phyloP scores from a whole-genome alignment of 2,113 vertebrate species.

The Petrocephalus microphthalmus region DNA sequence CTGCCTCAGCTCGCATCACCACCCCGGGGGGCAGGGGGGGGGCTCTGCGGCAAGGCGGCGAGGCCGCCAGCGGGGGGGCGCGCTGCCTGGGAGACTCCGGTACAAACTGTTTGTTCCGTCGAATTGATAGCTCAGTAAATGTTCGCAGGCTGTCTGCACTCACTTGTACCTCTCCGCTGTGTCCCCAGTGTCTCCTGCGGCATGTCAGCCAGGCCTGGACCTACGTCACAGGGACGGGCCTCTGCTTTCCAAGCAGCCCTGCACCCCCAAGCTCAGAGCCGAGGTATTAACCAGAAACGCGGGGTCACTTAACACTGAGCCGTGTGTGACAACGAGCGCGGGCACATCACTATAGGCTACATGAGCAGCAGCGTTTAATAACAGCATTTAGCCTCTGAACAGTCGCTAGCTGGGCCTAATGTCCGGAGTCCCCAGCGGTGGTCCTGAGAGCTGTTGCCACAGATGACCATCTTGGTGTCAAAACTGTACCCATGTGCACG shows the following conservation, averaged over 20 bases:
- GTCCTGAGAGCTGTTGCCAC: neutral
- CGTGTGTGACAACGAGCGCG: neutral
- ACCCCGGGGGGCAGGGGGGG: neutral
- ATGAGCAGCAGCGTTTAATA: neutral
- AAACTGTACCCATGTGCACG: neutral
- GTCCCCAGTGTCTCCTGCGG: neutral
- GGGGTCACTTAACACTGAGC: neutral
- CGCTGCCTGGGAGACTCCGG: neutral
- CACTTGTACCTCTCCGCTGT: neutral
- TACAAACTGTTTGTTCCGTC: neutral
- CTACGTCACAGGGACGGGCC: neutral
- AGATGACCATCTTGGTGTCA: neutral
- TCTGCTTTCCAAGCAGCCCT: neutral
- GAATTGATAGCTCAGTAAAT: neutral
- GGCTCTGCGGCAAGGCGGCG: neutral
- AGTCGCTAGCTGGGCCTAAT: neutral
- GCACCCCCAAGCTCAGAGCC: neutral
- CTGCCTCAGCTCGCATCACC: neutral
- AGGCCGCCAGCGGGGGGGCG: neutral
- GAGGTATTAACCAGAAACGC: neutral
- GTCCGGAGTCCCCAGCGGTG: neutral
- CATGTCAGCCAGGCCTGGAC: neutral
- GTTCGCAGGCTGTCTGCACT: neutral
- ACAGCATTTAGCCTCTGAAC: neutral
- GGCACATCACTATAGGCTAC: neutral